A percentile compares a stretch with the other conserved stretches of the same genome.
phyloP scores from a whole-genome alignment of 2,888 invertebrate species.

The Leptinotarsa haldemani region DNA sequence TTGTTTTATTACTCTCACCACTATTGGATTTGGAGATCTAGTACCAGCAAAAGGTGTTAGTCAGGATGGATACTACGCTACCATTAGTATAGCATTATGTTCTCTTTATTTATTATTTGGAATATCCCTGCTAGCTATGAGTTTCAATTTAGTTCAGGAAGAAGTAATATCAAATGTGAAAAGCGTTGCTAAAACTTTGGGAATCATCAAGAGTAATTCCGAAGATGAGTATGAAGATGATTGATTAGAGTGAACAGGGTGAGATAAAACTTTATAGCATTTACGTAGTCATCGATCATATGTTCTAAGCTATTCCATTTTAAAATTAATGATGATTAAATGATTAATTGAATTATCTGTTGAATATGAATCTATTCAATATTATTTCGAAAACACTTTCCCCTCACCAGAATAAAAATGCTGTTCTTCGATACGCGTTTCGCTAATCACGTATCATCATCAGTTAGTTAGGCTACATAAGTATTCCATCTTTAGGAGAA shows the following conservation, averaged over 20 bases:
- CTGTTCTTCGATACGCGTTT: too few species aligned
- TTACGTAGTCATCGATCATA: too few species aligned
- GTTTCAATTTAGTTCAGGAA: slow-evolving; percentile 95
- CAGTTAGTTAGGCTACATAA: too few species aligned
- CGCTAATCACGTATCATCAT: too few species aligned
- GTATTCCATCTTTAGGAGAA: too few species aligned
- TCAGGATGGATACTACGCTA: slow-evolving; percentile 59
- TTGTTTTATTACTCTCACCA: slow-evolving; percentile 93
- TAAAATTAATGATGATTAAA: too few species aligned
- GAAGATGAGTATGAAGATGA: slow-evolving; percentile 69
- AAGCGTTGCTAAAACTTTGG: slow-evolving; percentile 84
- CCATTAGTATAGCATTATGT: slow-evolving; percentile 83
- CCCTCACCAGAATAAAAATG: too few species aligned
- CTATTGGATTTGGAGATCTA: slow-evolving; percentile 93
- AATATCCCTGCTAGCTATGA: slow-evolving; percentile 94
- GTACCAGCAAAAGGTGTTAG: slow-evolving; percentile 83
- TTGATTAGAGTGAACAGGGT: slow-evolving; percentile 1
- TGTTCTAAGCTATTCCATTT: too few species aligned
- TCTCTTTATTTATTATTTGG: slow-evolving; percentile 94
- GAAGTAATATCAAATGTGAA: slow-evolving; percentile 92
- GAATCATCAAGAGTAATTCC: slow-evolving; percentile 84
- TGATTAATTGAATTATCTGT: too few species aligned
- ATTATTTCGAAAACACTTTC: too few species aligned
- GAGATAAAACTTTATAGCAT: too few species aligned
- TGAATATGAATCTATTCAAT: too few species aligned